Conservation (phyloP, 2,888 invertebrate genomes). For the Ramazzottius varieornatus region DNA sequence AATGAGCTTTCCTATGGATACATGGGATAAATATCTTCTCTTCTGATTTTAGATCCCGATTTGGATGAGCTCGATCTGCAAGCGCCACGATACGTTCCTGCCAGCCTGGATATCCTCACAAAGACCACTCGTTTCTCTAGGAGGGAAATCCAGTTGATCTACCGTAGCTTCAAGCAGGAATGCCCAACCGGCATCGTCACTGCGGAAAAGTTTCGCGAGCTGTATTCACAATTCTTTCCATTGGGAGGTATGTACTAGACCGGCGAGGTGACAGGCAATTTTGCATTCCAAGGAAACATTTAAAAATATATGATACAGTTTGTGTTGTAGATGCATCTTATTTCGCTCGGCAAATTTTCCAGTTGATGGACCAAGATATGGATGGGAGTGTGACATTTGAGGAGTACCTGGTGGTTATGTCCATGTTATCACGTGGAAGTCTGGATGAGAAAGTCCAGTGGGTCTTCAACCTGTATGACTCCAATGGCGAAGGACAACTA, state of each 20-base stretch:
- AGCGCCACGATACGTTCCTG: not conserved
- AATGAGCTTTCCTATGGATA: not conserved
- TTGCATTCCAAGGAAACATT: not conserved
- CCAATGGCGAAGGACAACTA: conserved; percentile 20
- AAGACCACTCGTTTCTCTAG: conserved; percentile 11
- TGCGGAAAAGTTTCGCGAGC: conserved; percentile 13
- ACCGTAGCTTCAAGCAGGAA: conserved; percentile 16
- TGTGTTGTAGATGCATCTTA: not conserved
- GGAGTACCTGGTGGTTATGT: conserved; percentile 24
- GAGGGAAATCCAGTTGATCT: conserved; percentile 15
- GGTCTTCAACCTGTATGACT: conserved; percentile 24
- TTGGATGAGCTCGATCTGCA: not conserved
- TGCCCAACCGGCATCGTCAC: conserved; percentile 15
- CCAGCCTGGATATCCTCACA: not conserved
- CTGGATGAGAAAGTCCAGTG: conserved; percentile 23
- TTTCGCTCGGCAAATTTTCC: not conserved
- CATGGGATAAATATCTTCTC: not conserved
- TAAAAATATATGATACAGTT: not conserved
- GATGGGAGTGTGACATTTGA: conserved; percentile 10
- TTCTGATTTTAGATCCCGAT: not conserved
- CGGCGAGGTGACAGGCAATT: not conserved
- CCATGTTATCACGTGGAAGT: conserved; percentile 21
- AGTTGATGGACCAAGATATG: conserved; percentile 4
- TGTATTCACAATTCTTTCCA: conserved; percentile 17
- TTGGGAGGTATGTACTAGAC: conserved; percentile 11